Percentiles rank a stretch among this genome's conserved stretches.
Evolutionary conservation across 23 tunicate species (phyloP).

Genomic region (Halocynthia aurantium): DNA sequence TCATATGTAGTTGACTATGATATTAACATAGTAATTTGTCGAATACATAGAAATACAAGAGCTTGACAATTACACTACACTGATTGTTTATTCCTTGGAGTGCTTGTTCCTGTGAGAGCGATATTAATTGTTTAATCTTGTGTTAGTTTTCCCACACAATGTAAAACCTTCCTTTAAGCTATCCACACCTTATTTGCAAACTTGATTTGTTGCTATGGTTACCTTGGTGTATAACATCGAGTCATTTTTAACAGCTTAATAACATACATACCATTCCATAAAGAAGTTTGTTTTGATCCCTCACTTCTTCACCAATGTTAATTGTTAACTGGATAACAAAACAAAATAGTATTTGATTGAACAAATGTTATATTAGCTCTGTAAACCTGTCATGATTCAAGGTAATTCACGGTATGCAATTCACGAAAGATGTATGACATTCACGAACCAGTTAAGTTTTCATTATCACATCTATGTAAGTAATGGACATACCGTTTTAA

Average conservation of each 20-base stretch:
- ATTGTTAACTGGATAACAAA: constrained; percentile 41
- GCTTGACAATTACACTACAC: not conserved
- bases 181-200: not conserved
- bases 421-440: too few species aligned
- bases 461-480: too few species aligned
- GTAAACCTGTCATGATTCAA: too few species aligned
- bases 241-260: not conserved
- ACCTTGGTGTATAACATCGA: not conserved
- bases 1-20: not conserved
- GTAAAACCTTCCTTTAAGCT: not conserved
- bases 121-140: too few species aligned
- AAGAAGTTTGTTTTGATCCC: constrained; percentile 41
- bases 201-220: not conserved
- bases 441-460: too few species aligned
- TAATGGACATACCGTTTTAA: constrained; percentile 34
- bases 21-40: not conserved
- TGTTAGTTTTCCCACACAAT: too few species aligned
- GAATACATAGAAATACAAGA: not conserved
- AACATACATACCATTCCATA: not conserved
- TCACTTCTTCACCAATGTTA: constrained; percentile 84
- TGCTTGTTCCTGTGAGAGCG: not conserved
- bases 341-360: not conserved
- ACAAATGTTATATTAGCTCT: not conserved
- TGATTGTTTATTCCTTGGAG: not conserved
- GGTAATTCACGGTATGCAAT: too few species aligned